These are phyloP conservation scores for Aleiodes sp. DNA, from an alignment of 1,140 invertebrate genomes.

Conservation along the genomic window DNA sequence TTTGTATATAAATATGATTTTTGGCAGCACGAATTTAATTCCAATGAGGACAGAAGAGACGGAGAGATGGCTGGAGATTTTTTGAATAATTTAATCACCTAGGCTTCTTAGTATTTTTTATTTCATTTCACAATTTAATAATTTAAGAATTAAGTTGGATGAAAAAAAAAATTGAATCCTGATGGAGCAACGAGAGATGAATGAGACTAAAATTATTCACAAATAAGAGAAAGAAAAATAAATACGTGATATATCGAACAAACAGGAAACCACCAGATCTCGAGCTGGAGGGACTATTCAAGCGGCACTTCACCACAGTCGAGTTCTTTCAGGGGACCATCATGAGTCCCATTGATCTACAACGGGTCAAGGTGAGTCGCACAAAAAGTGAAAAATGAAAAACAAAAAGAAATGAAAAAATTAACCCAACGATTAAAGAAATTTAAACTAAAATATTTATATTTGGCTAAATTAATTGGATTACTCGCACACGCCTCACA, in stretches of 20 bases:
- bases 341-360: slow-evolving; percentile 99
- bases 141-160: too few species aligned
- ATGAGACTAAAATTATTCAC: neutral
- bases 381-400: neutral
- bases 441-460: neutral
- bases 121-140: neutral
- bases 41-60: neutral
- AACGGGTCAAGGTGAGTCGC: slow-evolving; percentile 94
- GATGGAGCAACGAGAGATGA: slow-evolving; percentile 8
- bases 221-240: slow-evolving; percentile 16
- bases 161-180: too few species aligned
- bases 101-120: slow-evolving; percentile 17
- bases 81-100: neutral
- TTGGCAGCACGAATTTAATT: neutral
- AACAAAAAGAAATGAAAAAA: slow-evolving; percentile 12
- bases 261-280: slow-evolving; percentile 91
- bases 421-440: neutral
- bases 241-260: slow-evolving; percentile 40
- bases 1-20: slow-evolving; percentile 2
- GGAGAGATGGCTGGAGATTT: neutral
- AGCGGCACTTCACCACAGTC: slow-evolving; percentile 99
- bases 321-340: slow-evolving; percentile 99
- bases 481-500: slow-evolving; percentile 4
- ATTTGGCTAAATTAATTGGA: slow-evolving; percentile 16
- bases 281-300: slow-evolving; percentile 99